Evolutionary conservation across 2,888 invertebrate genomes (phyloP).

Genomic region (Saturnia japonica): DNA sequence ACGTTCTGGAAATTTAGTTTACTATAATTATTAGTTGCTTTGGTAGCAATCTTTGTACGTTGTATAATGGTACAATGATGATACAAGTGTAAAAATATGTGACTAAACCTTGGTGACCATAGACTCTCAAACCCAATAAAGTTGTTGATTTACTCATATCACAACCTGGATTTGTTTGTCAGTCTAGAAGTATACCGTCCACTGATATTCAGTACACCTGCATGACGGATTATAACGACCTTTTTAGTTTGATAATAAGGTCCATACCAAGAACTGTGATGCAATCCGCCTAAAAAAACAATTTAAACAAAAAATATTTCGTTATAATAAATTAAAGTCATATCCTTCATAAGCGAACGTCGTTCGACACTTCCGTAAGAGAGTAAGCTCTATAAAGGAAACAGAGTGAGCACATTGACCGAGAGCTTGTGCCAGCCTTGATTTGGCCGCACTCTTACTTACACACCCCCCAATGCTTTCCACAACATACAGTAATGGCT

Average conservation of each 20-base stretch:
- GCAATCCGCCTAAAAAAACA: background rate
- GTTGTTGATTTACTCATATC: background rate
- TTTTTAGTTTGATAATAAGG: background rate
- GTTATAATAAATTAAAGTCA: conserved; percentile 12
- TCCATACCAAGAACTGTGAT: background rate
- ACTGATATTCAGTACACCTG: background rate
- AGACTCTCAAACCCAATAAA: background rate
- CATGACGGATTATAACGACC: background rate
- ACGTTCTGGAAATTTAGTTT: too few species aligned
- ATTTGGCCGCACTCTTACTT: conserved; percentile 53
- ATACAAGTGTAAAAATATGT: too few species aligned
- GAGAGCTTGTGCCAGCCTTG: conserved; percentile 52
- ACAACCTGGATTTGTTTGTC: background rate
- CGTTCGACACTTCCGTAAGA: conserved; percentile 67
- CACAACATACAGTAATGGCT: conserved; percentile 16
- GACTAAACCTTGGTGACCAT: background rate
- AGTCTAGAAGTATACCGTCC: background rate
- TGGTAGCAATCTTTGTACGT: too few species aligned
- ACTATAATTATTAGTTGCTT: too few species aligned
- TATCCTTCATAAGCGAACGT: conserved; percentile 35
- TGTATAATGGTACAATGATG: too few species aligned
- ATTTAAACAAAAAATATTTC: background rate
- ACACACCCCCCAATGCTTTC: conserved; percentile 19
- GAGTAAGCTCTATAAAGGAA: conserved; percentile 69
- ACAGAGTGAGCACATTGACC: conserved; percentile 60